Evolutionary conservation across 2,888 invertebrate species (phyloP).

Genomic region (Lucinisca nassula): DNA sequence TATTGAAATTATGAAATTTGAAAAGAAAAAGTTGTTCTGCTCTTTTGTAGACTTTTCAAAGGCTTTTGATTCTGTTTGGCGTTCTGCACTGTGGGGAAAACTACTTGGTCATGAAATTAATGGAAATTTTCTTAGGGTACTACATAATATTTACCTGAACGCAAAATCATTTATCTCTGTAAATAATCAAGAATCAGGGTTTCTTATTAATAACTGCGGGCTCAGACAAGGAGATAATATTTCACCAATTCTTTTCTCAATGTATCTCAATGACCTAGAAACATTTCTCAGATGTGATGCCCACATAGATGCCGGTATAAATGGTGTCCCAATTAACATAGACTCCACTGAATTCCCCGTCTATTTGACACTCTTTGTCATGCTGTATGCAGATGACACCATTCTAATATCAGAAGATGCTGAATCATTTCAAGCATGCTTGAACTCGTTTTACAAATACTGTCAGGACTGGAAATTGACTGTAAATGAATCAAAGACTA

Average conservation of each 20-base stretch:
- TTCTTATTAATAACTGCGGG: background rate
- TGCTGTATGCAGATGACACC: background rate
- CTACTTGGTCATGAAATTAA: background rate
- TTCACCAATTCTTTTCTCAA: background rate
- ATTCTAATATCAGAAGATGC: background rate
- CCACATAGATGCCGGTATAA: too few species aligned
- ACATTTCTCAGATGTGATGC: background rate
- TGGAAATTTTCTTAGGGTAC: background rate
- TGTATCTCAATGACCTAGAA: background rate
- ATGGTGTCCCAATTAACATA: background rate
- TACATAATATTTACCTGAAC: background rate
- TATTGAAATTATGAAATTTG: background rate
- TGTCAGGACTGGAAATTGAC: background rate
- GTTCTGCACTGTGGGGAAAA: background rate
- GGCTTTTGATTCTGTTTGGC: constrained; percentile 11
- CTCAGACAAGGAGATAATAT: background rate
- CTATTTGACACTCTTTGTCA: background rate
- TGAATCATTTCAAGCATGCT: background rate
- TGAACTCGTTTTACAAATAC: background rate
- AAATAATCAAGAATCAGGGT: background rate
- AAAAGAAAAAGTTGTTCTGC: background rate
- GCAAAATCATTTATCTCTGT: background rate
- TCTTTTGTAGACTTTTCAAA: background rate
- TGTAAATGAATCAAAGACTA: background rate
- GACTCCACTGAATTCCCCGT: background rate